Percentiles rank a stretch among this genome's conserved stretches.
These are phyloP conservation scores for Microplitis manilae DNA, from an alignment of 2,888 invertebrate genomes.

Conservation along the genomic window DNA sequence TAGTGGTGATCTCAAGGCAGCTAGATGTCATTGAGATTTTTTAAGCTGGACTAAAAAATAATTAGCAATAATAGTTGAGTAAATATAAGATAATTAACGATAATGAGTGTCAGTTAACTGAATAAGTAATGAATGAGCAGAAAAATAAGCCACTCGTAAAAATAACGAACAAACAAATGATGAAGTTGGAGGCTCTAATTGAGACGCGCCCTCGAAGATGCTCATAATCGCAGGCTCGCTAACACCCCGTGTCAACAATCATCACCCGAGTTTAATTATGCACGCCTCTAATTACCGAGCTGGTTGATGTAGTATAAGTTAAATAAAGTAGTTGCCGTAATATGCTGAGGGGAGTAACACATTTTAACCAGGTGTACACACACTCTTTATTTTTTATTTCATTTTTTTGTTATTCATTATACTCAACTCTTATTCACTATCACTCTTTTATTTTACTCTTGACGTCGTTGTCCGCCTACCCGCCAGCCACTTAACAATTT, in stretches of 20 bases:
- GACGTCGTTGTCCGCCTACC: conserved; percentile 30
- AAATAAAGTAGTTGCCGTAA: conserved; percentile 25
- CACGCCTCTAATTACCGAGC: conserved; percentile 69
- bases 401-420: conserved; percentile 13
- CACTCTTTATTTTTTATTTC: conserved; percentile 12
- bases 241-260: conserved; percentile 68
- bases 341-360: conserved; percentile 42
- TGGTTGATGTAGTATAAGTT: conserved; percentile 41
- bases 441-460: conserved; percentile 37
- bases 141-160: conserved; percentile 65
- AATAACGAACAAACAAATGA: conserved; percentile 59
- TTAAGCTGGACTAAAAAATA: background rate
- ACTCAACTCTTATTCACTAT: conserved; percentile 34
- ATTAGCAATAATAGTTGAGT: background rate
- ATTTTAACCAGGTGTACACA: conserved; percentile 32
- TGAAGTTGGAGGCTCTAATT: conserved; percentile 61
- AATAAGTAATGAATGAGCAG: conserved; percentile 18
- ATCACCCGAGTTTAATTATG: conserved; percentile 64
- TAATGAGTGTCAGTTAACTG: background rate
- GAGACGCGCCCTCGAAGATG: conserved; percentile 69
- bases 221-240: conserved; percentile 63
- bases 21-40: too few species aligned
- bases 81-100: background rate
- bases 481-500: conserved; percentile 60
- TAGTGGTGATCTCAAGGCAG: too few species aligned